Percentiles rank a stretch among this genome's conserved stretches.
phyloP scores from a whole-genome alignment of 2,888 invertebrate genomes.

The Chromoteleia sp. region DNA sequence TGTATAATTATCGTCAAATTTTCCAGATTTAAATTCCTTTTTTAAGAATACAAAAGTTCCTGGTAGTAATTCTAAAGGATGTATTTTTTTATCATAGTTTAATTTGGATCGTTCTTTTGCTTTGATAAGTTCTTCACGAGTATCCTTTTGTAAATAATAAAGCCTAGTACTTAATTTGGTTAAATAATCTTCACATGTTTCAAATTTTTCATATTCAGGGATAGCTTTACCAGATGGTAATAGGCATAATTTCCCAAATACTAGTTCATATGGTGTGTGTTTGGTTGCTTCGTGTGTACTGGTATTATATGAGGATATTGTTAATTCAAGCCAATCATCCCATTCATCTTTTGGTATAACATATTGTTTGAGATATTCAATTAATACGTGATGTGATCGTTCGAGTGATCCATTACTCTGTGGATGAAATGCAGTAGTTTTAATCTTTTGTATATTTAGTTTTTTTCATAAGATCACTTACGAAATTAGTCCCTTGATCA shows the following conservation, averaged over 20 bases:
- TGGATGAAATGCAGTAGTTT: no score
- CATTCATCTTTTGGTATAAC: not conserved
- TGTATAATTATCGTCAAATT: conserved; percentile 21
- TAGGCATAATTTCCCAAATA: conserved; percentile 8
- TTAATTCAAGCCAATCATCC: not conserved
- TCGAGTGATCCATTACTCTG: conserved; percentile 1
- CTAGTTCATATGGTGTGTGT: not conserved
- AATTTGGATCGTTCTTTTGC: not conserved
- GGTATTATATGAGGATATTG: not conserved
- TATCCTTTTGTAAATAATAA: not conserved
- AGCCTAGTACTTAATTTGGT: not conserved
- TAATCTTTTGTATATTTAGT: not conserved
- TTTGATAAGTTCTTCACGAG: no score
- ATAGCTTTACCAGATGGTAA: not conserved
- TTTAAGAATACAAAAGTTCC: not conserved
- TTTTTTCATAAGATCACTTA: not conserved
- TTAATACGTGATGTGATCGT: not conserved
- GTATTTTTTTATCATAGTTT: not conserved
- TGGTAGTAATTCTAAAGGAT: not conserved
- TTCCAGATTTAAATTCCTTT: not conserved
- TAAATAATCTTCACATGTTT: not conserved
- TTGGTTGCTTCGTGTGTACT: not conserved
- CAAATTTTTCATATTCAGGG: not conserved
- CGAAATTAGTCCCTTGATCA: not conserved
- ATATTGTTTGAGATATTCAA: no score